phyloP scores from a whole-genome alignment of 2,888 invertebrate species.

The Rotaria magnacalcarata region DNA sequence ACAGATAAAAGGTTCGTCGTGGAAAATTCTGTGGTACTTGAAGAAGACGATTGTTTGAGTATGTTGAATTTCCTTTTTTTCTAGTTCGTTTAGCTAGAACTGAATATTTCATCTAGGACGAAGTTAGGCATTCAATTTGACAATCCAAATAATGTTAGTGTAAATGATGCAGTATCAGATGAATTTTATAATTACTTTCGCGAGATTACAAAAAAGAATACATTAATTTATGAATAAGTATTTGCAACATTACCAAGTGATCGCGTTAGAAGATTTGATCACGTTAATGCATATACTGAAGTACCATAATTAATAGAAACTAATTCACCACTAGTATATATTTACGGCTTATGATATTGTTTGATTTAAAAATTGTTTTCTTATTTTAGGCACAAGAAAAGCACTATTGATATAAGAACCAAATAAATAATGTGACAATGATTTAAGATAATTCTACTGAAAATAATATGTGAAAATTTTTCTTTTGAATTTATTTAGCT shows the following conservation, averaged over 20 bases:
- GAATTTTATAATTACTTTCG: constrained; percentile 85
- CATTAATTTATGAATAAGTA: constrained; percentile 79
- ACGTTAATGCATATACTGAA: constrained; percentile 36
- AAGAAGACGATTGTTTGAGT: constrained; percentile 58
- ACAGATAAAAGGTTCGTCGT: constrained; percentile 73
- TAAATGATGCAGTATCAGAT: constrained; percentile 75
- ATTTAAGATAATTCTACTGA: too few relatives aligned
- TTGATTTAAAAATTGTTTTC: not conserved
- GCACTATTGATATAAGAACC: too few relatives aligned
- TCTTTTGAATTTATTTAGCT: too few relatives aligned
- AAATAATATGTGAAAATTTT: too few relatives aligned
- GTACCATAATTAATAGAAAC: constrained; percentile 32
- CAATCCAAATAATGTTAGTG: constrained; percentile 58
- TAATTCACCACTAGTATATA: constrained; percentile 38
- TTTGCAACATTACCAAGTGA: constrained; percentile 43
- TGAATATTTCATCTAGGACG: constrained; percentile 3
- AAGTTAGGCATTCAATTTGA: constrained; percentile 40
- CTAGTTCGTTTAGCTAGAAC: not conserved
- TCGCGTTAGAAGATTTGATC: constrained; percentile 39
- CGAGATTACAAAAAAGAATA: constrained; percentile 74
- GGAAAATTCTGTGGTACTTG: constrained; percentile 81
- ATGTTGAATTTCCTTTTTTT: constrained; percentile 36
- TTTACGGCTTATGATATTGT: too few relatives aligned
- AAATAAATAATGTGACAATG: too few relatives aligned
- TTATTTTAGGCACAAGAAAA: constrained; percentile 42